Conservation (phyloP, 2,888 invertebrate species). For the Morpho achilles region DNA sequence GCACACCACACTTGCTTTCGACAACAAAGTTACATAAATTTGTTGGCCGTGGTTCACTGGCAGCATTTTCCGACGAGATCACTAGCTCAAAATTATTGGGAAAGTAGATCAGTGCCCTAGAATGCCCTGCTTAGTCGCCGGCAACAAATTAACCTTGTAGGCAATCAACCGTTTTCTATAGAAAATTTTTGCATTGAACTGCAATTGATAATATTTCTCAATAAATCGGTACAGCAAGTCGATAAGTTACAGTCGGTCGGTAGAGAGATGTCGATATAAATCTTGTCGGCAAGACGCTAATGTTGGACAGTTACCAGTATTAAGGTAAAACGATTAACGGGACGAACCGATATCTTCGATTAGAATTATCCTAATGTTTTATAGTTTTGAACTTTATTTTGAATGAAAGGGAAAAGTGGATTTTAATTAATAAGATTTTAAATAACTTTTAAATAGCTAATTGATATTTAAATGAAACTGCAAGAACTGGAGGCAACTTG, state of each 20-base stretch:
- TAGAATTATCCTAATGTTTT: background rate
- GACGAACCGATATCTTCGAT: background rate
- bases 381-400: background rate
- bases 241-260: conserved; percentile 11
- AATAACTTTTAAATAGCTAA: too few species aligned
- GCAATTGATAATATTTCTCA: conserved; percentile 63
- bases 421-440: too few species aligned
- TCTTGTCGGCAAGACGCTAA: conserved; percentile 13
- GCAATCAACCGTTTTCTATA: conserved; percentile 67
- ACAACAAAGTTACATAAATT: conserved; percentile 74
- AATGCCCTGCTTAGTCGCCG: conserved; percentile 67
- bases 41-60: conserved; percentile 62
- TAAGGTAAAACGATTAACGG: conserved; percentile 3
- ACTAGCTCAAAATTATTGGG: conserved; percentile 66
- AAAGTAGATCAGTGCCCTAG: conserved; percentile 71
- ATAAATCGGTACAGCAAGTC: conserved; percentile 31
- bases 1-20: conserved; percentile 61
- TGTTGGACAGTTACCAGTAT: conserved; percentile 8
- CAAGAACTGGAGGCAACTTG: too few species aligned
- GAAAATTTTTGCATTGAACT: conserved; percentile 56
- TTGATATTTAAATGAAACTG: too few species aligned
- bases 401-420: too few species aligned
- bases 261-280: conserved; percentile 15
- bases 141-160: conserved; percentile 64
- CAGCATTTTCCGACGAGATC: conserved; percentile 65